phyloP scores from a whole-genome alignment of 2,113 vertebrate species.

The Xenotilapia leptura region DNA sequence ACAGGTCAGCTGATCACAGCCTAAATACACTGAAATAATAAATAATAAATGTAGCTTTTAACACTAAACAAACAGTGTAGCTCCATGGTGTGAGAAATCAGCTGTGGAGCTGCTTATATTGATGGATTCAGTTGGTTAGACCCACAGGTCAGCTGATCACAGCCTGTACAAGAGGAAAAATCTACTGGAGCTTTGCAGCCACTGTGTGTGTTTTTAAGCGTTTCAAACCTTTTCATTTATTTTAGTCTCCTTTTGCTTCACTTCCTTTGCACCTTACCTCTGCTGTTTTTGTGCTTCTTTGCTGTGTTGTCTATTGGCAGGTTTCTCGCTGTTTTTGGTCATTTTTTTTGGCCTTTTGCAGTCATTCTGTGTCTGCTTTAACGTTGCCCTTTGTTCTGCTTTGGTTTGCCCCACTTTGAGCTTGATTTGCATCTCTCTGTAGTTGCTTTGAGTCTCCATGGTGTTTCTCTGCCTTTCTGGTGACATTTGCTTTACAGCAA shows the following conservation, averaged over 20 bases:
- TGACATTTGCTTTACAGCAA: not conserved
- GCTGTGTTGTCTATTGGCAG: not conserved
- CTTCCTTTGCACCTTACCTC: not conserved
- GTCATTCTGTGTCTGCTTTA: not conserved
- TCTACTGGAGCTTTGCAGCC: not conserved
- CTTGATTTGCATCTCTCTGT: not conserved
- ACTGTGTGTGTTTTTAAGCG: not conserved
- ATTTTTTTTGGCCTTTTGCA: not conserved
- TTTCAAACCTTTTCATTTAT: not conserved
- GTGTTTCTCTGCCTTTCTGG: not conserved
- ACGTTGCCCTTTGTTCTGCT: not conserved
- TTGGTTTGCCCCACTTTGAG: not conserved
- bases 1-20: not conserved
- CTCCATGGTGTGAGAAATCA: not conserved
- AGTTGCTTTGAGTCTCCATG: not conserved
- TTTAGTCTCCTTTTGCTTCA: not conserved
- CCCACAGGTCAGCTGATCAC: not conserved
- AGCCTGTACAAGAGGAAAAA: not conserved
- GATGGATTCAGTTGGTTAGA: not conserved
- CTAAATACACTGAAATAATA: not conserved
- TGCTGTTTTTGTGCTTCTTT: not conserved
- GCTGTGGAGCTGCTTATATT: not conserved
- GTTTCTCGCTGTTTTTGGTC: not conserved
- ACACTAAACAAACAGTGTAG: not conserved
- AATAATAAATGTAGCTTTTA: not conserved